Evolutionary conservation across 1,140 invertebrate species (phyloP).

Genomic region (Lordiphosa stackelbergi): DNA sequence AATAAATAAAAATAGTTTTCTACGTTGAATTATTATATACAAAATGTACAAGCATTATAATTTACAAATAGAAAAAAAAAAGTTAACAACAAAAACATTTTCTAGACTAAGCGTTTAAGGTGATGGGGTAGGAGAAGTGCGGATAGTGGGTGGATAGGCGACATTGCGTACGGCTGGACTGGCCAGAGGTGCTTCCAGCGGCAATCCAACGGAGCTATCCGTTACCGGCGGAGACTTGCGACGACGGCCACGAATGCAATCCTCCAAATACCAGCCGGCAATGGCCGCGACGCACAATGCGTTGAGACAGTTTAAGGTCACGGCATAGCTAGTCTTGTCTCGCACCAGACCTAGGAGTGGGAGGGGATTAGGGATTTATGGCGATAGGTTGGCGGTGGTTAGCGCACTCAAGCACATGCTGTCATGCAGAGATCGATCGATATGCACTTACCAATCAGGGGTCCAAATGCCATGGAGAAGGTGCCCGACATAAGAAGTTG

Average conservation of each 20-base stretch:
- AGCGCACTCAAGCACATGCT: neutral
- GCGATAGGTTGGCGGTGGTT: neutral
- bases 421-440: neutral
- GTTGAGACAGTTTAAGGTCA: constrained; percentile 81
- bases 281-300: constrained; percentile 64
- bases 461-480: constrained; percentile 79
- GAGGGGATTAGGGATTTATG: neutral
- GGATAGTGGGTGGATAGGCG: neutral
- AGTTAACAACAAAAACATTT: constrained; percentile 44
- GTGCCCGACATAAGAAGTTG: constrained; percentile 81
- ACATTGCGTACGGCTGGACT: constrained; percentile 6
- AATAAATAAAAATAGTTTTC: constrained; percentile 50
- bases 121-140: constrained; percentile 3
- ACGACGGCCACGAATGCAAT: constrained; percentile 39
- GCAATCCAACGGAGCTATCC: neutral
- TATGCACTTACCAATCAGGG: constrained; percentile 79
- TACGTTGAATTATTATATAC: constrained; percentile 64
- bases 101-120: constrained; percentile 36
- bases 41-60: constrained; percentile 55
- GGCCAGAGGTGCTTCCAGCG: constrained; percentile 1
- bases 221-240: constrained; percentile 38
- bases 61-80: constrained; percentile 36
- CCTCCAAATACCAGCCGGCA: constrained; percentile 61
- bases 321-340: constrained; percentile 79
- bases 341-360: constrained; percentile 79